A percentile compares a stretch with the other conserved stretches of the same genome.
Evolutionary conservation across 2,113 vertebrate genomes (phyloP).

Genomic region (Prionailurus bengalensis): DNA sequence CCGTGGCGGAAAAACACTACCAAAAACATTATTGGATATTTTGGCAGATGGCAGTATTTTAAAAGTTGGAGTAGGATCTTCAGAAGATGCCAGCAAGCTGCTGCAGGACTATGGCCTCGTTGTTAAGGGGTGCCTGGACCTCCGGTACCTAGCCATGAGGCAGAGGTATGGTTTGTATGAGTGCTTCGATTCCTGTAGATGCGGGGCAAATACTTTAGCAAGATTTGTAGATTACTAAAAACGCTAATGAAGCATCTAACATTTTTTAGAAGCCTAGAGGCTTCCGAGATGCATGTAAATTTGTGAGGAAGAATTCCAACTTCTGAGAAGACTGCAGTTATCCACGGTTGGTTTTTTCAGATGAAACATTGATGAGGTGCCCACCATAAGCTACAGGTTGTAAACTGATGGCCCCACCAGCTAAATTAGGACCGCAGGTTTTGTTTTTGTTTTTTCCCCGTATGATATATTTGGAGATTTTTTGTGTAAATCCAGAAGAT

Average conservation of each 20-base stretch:
- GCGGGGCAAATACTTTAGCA: not conserved
- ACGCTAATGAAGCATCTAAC: not conserved
- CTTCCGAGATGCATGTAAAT: constrained; percentile 15
- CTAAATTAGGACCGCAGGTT: not conserved
- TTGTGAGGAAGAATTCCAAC: constrained; percentile 8
- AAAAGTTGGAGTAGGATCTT: constrained; percentile 97
- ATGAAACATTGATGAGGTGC: not conserved
- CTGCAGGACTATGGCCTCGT: constrained; percentile 92
- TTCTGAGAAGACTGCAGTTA: constrained; percentile 44
- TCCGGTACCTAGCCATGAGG: constrained; percentile 94
- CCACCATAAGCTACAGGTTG: not conserved
- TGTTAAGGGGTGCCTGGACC: constrained; percentile 92
- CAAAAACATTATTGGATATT: constrained; percentile 90
- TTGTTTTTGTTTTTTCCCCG: not conserved
- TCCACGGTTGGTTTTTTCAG: constrained; percentile 41
- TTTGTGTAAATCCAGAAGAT: constrained; percentile 32
- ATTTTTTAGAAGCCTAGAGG: not conserved
- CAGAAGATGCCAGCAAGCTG: constrained; percentile 95
- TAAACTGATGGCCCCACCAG: not conserved
- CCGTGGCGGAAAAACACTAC: constrained; percentile 86
- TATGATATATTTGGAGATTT: constrained; percentile 21
- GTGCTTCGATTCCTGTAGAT: not conserved
- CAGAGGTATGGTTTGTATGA: constrained; percentile 88
- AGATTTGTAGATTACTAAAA: not conserved
- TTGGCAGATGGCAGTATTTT: constrained; percentile 91